Evolutionary conservation across 2,113 vertebrate genomes (phyloP).

Genomic region (Polypterus senegalus): DNA sequence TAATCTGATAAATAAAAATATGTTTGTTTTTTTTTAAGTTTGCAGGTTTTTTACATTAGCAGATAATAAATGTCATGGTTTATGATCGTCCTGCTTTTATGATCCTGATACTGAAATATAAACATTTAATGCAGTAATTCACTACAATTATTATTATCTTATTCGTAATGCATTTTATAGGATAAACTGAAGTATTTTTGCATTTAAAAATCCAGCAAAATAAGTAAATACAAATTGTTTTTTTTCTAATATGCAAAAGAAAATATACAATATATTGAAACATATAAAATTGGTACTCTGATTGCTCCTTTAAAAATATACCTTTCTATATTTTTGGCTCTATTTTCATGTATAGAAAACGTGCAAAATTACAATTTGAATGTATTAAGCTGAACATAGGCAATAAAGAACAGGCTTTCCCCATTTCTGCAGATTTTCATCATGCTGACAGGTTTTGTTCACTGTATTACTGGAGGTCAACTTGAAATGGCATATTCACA

Average conservation of each 20-base stretch:
- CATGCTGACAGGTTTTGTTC: not conserved
- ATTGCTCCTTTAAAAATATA: slow-evolving; percentile 4
- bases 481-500: slow-evolving; percentile 20
- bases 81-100: too few relatives aligned
- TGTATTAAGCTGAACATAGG: slow-evolving; percentile 12
- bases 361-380: slow-evolving; percentile 7
- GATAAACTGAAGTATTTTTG: too few relatives aligned
- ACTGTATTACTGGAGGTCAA: not conserved
- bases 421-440: not conserved
- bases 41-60: too few relatives aligned
- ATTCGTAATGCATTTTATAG: too few relatives aligned
- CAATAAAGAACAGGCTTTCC: slow-evolving; percentile 21
- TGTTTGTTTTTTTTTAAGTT: too few relatives aligned
- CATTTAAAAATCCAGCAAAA: too few relatives aligned
- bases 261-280: not conserved
- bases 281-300: not conserved
- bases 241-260: not conserved
- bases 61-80: too few relatives aligned
- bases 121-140: too few relatives aligned
- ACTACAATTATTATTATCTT: too few relatives aligned
- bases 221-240: not conserved
- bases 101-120: too few relatives aligned
- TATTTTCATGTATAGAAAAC: slow-evolving; percentile 7
- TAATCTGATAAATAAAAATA: too few relatives aligned
- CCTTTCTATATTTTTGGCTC: slow-evolving; percentile 1